Percentiles rank a stretch among this genome's conserved stretches.
phyloP scores from a whole-genome alignment of 2,797 vertebrate genomes.

The Fratercula arctica region DNA sequence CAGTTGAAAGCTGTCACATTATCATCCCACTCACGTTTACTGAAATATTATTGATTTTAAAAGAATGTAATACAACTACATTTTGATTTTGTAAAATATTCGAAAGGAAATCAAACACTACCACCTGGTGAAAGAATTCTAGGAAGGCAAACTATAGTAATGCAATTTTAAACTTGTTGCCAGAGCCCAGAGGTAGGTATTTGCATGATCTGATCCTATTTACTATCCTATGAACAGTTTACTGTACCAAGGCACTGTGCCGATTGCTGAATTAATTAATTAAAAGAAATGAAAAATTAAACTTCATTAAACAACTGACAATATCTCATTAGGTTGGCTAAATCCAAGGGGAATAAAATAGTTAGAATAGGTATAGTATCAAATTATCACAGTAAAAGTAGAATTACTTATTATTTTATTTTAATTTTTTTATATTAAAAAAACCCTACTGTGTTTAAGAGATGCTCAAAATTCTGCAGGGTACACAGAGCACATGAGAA shows the following conservation, averaged over 20 bases:
- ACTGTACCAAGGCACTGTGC: background rate
- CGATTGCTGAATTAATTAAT: conserved; percentile 13
- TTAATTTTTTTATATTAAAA: background rate
- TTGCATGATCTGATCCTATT: background rate
- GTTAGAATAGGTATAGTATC: background rate
- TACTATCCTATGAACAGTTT: background rate
- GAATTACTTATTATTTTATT: background rate
- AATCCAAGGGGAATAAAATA: background rate
- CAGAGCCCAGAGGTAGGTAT: background rate
- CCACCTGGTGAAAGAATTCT: background rate
- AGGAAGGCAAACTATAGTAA: background rate
- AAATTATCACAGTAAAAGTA: background rate
- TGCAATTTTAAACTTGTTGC: background rate
- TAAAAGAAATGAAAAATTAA: conserved; percentile 6
- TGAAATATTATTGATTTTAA: background rate
- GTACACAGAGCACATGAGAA: background rate
- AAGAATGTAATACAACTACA: background rate
- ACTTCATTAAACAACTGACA: background rate
- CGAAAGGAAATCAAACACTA: background rate
- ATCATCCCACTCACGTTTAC: background rate
- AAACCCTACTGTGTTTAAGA: background rate
- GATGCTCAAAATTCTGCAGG: background rate
- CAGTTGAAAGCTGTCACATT: background rate
- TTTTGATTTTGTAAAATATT: background rate
- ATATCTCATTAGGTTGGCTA: background rate